Percentiles rank a stretch among this genome's conserved stretches.
phyloP scores from a whole-genome alignment of 1,140 invertebrate species.

The Orchestia grillus region DNA sequence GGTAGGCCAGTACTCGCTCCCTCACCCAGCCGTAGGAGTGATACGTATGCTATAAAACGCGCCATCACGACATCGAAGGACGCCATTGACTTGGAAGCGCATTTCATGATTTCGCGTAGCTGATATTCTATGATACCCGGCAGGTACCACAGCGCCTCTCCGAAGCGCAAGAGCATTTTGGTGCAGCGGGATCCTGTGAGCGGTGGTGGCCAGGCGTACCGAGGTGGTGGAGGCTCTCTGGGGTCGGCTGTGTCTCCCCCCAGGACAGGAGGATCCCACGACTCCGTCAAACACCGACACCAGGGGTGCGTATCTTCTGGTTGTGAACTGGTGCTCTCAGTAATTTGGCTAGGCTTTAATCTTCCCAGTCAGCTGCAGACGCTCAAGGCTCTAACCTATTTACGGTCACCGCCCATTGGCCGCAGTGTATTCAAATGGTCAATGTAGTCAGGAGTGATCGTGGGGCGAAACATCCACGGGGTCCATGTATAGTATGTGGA shows the following conservation, averaged over 20 bases:
- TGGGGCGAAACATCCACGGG: too few relatives aligned
- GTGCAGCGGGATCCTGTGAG: neutral
- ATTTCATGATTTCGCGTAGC: neutral
- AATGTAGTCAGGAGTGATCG: too few relatives aligned
- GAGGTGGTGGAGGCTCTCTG: neutral
- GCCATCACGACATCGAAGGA: neutral
- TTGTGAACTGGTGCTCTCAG: neutral
- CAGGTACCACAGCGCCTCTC: conserved; percentile 46
- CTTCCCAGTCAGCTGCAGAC: neutral
- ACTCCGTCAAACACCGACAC: conserved; percentile 13
- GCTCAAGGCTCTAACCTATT: neutral
- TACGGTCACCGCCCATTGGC: neutral
- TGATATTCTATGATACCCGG: neutral
- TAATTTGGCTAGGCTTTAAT: neutral
- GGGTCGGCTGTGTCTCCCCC: conserved; percentile 10
- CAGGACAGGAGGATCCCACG: neutral
- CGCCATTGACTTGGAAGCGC: neutral
- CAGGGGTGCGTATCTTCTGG: neutral
- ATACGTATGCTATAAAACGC: too few relatives aligned
- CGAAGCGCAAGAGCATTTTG: conserved; percentile 43
- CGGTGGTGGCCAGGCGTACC: neutral
- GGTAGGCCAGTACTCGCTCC: too few relatives aligned
- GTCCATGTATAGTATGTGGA: too few relatives aligned
- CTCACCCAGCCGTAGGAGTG: too few relatives aligned
- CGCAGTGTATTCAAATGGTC: too few relatives aligned